Base-by-base conservation (phyloP, 2,797 vertebrate genomes). In the Neopelma chrysocephalum region DNA sequence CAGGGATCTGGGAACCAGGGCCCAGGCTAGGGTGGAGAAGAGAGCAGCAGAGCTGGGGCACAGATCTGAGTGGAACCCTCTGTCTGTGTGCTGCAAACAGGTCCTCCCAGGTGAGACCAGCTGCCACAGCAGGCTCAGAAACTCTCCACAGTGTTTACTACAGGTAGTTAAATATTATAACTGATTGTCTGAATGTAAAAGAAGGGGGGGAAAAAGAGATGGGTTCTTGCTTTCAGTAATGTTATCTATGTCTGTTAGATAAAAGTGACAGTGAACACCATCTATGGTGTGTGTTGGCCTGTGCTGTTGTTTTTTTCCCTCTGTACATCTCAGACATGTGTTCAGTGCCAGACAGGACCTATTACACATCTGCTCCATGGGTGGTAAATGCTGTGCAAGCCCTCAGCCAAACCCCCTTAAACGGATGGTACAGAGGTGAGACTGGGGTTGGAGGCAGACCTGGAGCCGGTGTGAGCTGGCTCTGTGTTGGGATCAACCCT, bases 211-310 rank as follows among this genome's bases (percentile, higher is more conserved):
- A 15, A 34, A 70, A 42, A 60, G 7, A 92, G 43, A 40, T 54
- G 34, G 3, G 27, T 71, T 91, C 76, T 78, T 81, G 82, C 47
- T 92, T 75, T 93, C 89, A 90, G 36, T 47, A 48, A 61, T 45
- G 36, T 86, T 88, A 50, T 66, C 66, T 80, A 31, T 15, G 22
- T 90, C 84, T 94, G 79, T 89, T 93, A 91, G 93, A 89, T 90
- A 90, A 96, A 95, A 81, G 72, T 71, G 68, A n/a, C 62, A 66
- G 60, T 47, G 58, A 92, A 69, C 34, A 93, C 23, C 36, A 71
- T 58, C 51, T 82, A 57, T 0, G 2, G 22, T 9, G n/a, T 50
- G 64, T 72, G 75, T 58, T 87, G 75, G 36, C 43, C 94, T 91
- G 62, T 0, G 0, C 56, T 82, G 57, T 60, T 85, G 56, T 27